Evolutionary conservation across 2,113 vertebrate genomes (phyloP).

Genomic region (Percina caprodes): DNA sequence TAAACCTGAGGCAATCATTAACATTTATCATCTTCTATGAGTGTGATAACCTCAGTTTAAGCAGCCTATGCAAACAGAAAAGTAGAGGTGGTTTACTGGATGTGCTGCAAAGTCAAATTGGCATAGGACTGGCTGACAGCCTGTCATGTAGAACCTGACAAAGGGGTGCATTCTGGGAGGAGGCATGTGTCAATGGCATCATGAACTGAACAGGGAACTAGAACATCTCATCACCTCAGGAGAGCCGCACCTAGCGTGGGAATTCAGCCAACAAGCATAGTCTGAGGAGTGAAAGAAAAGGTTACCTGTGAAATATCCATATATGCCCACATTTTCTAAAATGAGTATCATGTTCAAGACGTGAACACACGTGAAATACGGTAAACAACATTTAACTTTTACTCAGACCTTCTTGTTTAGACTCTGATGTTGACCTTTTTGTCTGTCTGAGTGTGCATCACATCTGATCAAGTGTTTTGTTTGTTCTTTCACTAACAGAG

Average conservation of each 20-base stretch:
- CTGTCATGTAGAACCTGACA: slow-evolving; percentile 56
- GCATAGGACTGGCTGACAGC: slow-evolving; percentile 30
- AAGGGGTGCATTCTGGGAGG: slow-evolving; percentile 53
- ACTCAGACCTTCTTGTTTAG: background rate
- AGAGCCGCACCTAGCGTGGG: slow-evolving; percentile 50
- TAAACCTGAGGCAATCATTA: background rate
- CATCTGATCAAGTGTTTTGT: slow-evolving; percentile 16
- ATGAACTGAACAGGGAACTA: slow-evolving; percentile 45
- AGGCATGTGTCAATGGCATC: slow-evolving; percentile 41
- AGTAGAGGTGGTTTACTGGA: background rate
- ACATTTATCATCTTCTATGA: background rate
- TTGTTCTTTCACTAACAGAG: slow-evolving; percentile 35
- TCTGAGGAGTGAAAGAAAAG: background rate
- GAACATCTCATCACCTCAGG: slow-evolving; percentile 30
- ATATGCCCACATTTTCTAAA: background rate
- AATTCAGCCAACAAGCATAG: slow-evolving; percentile 28
- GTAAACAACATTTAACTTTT: background rate
- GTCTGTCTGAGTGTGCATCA: background rate
- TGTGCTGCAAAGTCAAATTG: slow-evolving; percentile 29
- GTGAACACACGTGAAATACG: background rate
- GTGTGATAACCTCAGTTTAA: background rate
- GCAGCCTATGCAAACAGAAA: slow-evolving; percentile 2
- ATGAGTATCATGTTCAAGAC: background rate
- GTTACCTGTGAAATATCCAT: background rate
- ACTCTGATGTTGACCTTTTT: slow-evolving; percentile 1